Percentiles rank a stretch among this genome's conserved stretches.
Evolutionary conservation across 2,888 invertebrate species (phyloP).

Genomic region (Matsumyia berberina): DNA sequence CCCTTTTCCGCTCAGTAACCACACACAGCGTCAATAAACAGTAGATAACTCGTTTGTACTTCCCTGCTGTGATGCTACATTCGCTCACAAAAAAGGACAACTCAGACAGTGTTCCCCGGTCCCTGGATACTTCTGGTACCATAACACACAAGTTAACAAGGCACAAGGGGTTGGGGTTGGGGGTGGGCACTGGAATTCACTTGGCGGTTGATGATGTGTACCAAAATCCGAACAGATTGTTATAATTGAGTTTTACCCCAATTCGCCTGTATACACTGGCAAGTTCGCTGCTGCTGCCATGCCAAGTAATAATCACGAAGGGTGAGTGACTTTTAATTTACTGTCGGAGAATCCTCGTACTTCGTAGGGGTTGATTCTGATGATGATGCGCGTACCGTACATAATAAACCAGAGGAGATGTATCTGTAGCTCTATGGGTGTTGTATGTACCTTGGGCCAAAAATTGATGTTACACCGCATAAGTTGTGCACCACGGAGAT

Average conservation of each 20-base stretch:
- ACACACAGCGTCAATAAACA: conserved; percentile 19
- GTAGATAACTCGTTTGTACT: conserved; percentile 31
- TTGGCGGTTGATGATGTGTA: conserved; percentile 78
- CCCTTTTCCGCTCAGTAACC: conserved; percentile 21
- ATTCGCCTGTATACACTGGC: conserved; percentile 58
- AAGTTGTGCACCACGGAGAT: conserved; percentile 47
- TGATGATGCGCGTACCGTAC: conserved; percentile 32
- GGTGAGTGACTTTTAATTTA: conserved; percentile 84
- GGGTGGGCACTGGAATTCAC: conserved; percentile 66
- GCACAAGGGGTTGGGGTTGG: conserved; percentile 49
- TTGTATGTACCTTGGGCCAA: conserved; percentile 18
- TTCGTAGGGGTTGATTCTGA: conserved; percentile 42
- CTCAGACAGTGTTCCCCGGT: conserved; percentile 31
- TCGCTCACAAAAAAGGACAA: conserved; percentile 37
- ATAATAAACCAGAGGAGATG: conserved; percentile 36
- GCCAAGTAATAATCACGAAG: conserved; percentile 74
- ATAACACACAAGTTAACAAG: conserved; percentile 45
- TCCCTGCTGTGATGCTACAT: conserved; percentile 15
- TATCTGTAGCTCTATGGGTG: conserved; percentile 9
- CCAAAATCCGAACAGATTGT: conserved; percentile 84
- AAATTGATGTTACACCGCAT: conserved; percentile 31
- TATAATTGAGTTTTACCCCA: conserved; percentile 84
- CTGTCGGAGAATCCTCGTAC: conserved; percentile 72
- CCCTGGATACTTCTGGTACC: conserved; percentile 46
- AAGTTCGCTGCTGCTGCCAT: conserved; percentile 24